phyloP scores from a whole-genome alignment of 2,888 invertebrate genomes.

The Drosophila leonis region DNA sequence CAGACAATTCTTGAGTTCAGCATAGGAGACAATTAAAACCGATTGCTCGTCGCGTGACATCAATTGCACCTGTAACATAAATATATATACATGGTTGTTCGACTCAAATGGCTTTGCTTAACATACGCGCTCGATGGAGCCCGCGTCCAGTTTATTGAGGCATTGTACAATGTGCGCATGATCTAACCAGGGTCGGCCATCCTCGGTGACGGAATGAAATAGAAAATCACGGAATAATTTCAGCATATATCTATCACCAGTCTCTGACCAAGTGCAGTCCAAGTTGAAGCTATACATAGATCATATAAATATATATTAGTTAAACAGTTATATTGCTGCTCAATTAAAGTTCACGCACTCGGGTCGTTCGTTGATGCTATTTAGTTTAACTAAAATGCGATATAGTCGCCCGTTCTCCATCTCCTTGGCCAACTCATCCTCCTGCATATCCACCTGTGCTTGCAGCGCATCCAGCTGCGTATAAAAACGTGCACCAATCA shows the following conservation, averaged over 20 bases:
- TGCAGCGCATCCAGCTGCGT: conserved; percentile 97
- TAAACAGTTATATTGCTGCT: background rate
- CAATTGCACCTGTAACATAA: conserved; percentile 90
- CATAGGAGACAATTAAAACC: conserved; percentile 97
- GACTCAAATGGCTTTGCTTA: conserved; percentile 46
- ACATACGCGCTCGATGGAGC: conserved; percentile 91
- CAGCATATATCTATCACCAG: conserved; percentile 98
- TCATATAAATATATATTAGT: background rate
- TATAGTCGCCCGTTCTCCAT: conserved; percentile 97
- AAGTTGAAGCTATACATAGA: conserved; percentile 90
- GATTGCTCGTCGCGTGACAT: conserved; percentile 99
- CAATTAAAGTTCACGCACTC: conserved; percentile 88
- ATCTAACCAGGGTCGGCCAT: conserved; percentile 98
- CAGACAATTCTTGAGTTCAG: conserved; percentile 97
- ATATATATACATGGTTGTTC: background rate
- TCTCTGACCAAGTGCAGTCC: conserved; percentile 98
- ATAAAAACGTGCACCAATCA: conserved; percentile 99
- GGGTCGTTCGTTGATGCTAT: conserved; percentile 97
- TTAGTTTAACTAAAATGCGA: conserved; percentile 95
- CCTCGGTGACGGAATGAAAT: conserved; percentile 97
- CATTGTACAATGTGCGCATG: conserved; percentile 97
- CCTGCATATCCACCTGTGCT: conserved; percentile 94
- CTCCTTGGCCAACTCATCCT: conserved; percentile 96
- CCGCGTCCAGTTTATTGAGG: conserved; percentile 96
- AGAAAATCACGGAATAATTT: conserved; percentile 98